A percentile compares a stretch with the other conserved stretches of the same genome.
These are phyloP conservation scores for Peromyscus aztecus DNA, from an alignment of 2,797 vertebrate species.

Conservation along the genomic window DNA sequence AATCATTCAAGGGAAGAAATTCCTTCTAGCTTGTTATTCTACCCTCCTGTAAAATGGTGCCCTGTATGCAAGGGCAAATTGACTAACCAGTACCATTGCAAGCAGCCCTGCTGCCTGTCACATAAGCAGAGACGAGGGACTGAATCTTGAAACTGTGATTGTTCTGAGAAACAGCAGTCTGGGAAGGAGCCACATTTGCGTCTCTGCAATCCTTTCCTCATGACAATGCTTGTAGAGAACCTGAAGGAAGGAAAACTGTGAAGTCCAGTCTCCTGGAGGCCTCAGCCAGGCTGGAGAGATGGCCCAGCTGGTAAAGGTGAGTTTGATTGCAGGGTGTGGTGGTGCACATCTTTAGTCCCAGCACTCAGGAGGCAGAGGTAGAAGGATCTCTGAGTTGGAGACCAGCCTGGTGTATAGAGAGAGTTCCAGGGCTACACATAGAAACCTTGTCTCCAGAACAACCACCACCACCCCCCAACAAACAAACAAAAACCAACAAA, in stretches of 20 bases:
- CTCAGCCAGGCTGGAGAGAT: neutral
- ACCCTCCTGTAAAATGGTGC: neutral
- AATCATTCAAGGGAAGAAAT: neutral
- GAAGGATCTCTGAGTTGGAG: too few species aligned
- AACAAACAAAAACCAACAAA: neutral
- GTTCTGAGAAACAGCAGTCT: neutral
- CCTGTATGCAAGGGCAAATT: neutral
- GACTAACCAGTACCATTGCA: neutral
- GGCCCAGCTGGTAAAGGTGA: neutral
- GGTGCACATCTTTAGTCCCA: neutral
- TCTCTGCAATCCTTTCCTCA: neutral
- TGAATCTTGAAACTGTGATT: neutral
- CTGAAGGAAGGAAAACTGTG: neutral
- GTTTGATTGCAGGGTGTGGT: neutral
- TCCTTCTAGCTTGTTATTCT: neutral
- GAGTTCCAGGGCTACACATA: too few species aligned
- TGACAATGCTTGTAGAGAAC: neutral
- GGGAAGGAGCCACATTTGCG: neutral
- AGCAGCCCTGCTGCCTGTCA: neutral
- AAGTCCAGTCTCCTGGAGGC: neutral
- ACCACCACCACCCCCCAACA: too few species aligned
- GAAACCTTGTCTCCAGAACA: neutral
- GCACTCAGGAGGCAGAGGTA: neutral
- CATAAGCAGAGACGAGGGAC: neutral
- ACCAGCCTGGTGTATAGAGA: too few species aligned